These are phyloP conservation scores for Ataeniobius toweri DNA, from an alignment of 2,797 vertebrate species.

Conservation along the genomic window DNA sequence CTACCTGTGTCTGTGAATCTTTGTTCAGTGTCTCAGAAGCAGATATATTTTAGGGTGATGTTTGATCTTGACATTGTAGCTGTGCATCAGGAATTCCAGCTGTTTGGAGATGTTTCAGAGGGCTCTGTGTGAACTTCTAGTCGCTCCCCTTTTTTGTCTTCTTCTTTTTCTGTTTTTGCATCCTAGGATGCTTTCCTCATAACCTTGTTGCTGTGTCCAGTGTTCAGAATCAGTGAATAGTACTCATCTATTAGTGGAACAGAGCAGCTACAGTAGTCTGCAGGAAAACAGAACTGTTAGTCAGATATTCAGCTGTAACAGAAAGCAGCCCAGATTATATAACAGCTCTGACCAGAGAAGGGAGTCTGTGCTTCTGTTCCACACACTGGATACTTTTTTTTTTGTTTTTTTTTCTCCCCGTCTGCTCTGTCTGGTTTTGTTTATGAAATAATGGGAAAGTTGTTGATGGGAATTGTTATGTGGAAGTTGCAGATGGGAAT, in stretches of 20 bases:
- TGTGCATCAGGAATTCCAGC: constrained; percentile 50
- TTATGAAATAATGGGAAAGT: constrained; percentile 29
- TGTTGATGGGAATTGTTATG: constrained; percentile 29
- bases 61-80: constrained; percentile 26
- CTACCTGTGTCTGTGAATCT: not conserved
- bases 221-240: constrained; percentile 55
- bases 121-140: constrained; percentile 32
- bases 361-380: constrained; percentile 30
- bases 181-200: constrained; percentile 38
- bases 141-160: constrained; percentile 12
- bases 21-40: constrained; percentile 14
- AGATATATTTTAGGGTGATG: constrained; percentile 2
- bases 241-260: constrained; percentile 59
- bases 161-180: constrained; percentile 20
- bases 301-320: constrained; percentile 45
- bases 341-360: constrained; percentile 18
- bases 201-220: constrained; percentile 49
- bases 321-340: constrained; percentile 54
- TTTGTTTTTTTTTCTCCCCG: not conserved
- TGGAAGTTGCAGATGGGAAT: constrained; percentile 35
- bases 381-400: constrained; percentile 3
- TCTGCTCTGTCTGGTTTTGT: constrained; percentile 32
- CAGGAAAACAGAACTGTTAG: constrained; percentile 52
- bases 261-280: constrained; percentile 65
- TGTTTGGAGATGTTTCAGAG: constrained; percentile 49